Conservation (phyloP, 2,113 vertebrate species). For the Gavialis gangeticus region DNA sequence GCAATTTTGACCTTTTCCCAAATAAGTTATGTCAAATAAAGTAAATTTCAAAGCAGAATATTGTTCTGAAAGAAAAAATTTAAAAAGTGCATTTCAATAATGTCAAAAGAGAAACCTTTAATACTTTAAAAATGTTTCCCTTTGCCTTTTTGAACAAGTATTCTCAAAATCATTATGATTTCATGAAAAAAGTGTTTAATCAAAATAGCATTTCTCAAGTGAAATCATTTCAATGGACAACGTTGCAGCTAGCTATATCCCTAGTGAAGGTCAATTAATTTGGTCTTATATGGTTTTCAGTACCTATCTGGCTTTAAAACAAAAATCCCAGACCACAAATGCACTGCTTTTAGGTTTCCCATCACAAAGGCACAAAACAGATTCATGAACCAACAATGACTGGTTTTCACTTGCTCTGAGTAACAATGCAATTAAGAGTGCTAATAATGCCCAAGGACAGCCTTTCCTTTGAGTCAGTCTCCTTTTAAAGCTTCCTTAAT, state of each 20-base stretch:
- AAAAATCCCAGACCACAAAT: background rate
- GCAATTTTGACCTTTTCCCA: background rate
- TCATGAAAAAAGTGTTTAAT: background rate
- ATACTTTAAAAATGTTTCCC: background rate
- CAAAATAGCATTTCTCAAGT: too few species aligned
- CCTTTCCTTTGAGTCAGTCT: constrained; percentile 38
- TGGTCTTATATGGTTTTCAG: background rate
- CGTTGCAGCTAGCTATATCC: too few species aligned
- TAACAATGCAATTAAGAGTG: constrained; percentile 63
- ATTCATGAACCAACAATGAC: constrained; percentile 22
- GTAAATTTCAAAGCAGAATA: background rate
- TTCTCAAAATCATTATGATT: background rate
- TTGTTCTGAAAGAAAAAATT: background rate
- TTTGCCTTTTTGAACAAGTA: background rate
- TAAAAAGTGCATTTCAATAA: background rate
- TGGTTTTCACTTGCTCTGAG: constrained; percentile 34
- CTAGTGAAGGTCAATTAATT: background rate
- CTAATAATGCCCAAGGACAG: constrained; percentile 62
- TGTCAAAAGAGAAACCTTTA: background rate
- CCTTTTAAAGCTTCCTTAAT: constrained; percentile 62
- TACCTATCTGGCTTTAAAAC: background rate
- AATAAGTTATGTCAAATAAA: background rate
- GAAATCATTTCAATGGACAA: too few species aligned
- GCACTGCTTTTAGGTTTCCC: background rate
- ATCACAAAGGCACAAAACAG: background rate